Conservation (phyloP, 2,797 vertebrate genomes). For the Hylomyscus alleni region DNA sequence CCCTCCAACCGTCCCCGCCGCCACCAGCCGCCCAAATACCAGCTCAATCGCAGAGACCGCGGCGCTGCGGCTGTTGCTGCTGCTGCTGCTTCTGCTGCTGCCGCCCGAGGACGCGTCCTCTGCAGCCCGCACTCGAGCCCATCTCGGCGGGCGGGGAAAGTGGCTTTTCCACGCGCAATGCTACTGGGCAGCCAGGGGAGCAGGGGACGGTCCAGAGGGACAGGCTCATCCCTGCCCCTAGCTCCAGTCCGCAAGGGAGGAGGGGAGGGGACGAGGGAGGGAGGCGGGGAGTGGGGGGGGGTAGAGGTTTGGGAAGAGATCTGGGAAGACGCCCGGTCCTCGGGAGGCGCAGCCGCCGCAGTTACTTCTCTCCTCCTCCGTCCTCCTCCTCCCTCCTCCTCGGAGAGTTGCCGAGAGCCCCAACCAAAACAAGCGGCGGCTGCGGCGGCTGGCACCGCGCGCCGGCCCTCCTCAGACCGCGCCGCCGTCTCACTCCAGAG, state of each 20-base stretch:
- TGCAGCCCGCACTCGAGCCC: slow-evolving; percentile 88
- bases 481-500: slow-evolving; percentile 87
- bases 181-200: slow-evolving; percentile 83
- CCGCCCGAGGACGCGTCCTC: slow-evolving; percentile 84
- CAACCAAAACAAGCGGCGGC: slow-evolving; percentile 90
- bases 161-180: slow-evolving; percentile 84
- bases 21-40: slow-evolving; percentile 85
- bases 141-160: slow-evolving; percentile 87
- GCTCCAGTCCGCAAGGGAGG: slow-evolving; percentile 83
- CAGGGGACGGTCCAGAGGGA: slow-evolving; percentile 78
- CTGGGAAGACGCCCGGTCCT: slow-evolving; percentile 75
- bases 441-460: slow-evolving; percentile 88
- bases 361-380: slow-evolving; percentile 71
- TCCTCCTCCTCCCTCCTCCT: slow-evolving; percentile 74
- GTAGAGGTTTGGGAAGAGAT: slow-evolving; percentile 67
- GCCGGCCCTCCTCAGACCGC: slow-evolving; percentile 85
- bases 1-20: slow-evolving; percentile 72
- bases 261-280: slow-evolving; percentile 40
- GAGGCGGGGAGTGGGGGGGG: not conserved
- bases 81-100: slow-evolving; percentile 81
- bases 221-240: slow-evolving; percentile 86
- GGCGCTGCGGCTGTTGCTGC: slow-evolving; percentile 84
- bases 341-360: slow-evolving; percentile 79
- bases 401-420: slow-evolving; percentile 86
- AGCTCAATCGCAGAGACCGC: slow-evolving; percentile 83